Evolutionary conservation across 2,888 invertebrate genomes (phyloP), one percentile per base, ranked within the genome.

Genomic region (Dexiosoma caninum): DNA sequence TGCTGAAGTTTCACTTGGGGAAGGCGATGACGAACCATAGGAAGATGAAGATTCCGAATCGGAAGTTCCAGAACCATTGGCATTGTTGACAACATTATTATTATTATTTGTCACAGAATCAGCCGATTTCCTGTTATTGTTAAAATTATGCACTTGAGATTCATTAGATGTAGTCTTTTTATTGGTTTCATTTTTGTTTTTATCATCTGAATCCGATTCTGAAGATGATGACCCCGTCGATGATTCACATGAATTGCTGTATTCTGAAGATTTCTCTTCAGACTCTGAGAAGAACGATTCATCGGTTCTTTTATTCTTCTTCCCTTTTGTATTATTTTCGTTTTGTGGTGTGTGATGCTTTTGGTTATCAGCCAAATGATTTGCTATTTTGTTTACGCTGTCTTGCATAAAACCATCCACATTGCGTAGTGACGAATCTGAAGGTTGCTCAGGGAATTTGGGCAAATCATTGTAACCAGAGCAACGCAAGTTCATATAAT

Each of bases 381-480:
- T 85, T 2, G 87, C 85, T 74, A 77, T 84, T 82, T 81, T 85
- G 60, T 76, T 85, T 83, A 78, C 84, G 83, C 71, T 87, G 84
- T 82, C 87, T 57, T 81, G 89, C 88, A 85, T 87, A 83, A 75
- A 87, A 49, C 86, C 86, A 44, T 82, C 93, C 3, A 96, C 94
- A 88, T 96, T 95, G n/a, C 98, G 92, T 0, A 95, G 94, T 1
- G 92, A 91, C 0, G 95, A 92, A 87, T 95, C 95, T 0, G 95
- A 95, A 0, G 95, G 93, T 6, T 91, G 91, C 60, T 92, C 92
- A 0, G 99, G 98, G 89, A 97, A 96, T 1, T 92, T 89, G 0
- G 98, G 98, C 84, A 99, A 92, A 76, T 97, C 94, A 82, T 96
- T 94, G 91, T 99, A 99, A 4, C 97, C 98, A 40, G 91, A 92